Evolutionary conservation across 2,113 vertebrate genomes (phyloP).

Genomic region (Festucalex cinctus): DNA sequence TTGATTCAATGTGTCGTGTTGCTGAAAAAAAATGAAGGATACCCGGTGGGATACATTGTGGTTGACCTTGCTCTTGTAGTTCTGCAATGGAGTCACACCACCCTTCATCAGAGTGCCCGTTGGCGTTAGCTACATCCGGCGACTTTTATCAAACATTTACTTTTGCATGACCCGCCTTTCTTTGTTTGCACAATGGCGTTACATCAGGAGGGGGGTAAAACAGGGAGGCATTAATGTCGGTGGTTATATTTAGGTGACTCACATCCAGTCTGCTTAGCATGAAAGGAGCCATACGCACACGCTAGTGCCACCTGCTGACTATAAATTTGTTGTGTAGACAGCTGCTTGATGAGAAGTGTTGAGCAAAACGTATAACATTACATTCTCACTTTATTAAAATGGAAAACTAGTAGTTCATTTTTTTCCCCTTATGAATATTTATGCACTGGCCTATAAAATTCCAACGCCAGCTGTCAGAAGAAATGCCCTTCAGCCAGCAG

Average conservation of each 20-base stretch:
- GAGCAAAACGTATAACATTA: background rate
- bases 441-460: background rate
- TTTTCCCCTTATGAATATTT: background rate
- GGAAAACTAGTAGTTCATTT: background rate
- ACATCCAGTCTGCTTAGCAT: slow-evolving; percentile 39
- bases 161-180: background rate
- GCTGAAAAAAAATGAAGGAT: background rate
- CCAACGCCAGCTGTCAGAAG: slow-evolving; percentile 2
- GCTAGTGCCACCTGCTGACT: slow-evolving; percentile 52
- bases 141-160: background rate
- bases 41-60: background rate
- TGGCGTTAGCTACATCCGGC: background rate
- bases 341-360: slow-evolving; percentile 17
- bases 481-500: slow-evolving; percentile 1
- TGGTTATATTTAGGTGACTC: slow-evolving; percentile 54
- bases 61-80: background rate
- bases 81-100: background rate
- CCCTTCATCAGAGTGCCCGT: background rate
- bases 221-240: slow-evolving; percentile 32
- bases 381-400: background rate
- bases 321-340: slow-evolving; percentile 30
- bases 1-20: background rate
- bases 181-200: background rate
- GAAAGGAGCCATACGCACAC: slow-evolving; percentile 9
- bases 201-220: background rate